Conservation (phyloP, 2,113 vertebrate genomes). For the Ursus arctos region DNA sequence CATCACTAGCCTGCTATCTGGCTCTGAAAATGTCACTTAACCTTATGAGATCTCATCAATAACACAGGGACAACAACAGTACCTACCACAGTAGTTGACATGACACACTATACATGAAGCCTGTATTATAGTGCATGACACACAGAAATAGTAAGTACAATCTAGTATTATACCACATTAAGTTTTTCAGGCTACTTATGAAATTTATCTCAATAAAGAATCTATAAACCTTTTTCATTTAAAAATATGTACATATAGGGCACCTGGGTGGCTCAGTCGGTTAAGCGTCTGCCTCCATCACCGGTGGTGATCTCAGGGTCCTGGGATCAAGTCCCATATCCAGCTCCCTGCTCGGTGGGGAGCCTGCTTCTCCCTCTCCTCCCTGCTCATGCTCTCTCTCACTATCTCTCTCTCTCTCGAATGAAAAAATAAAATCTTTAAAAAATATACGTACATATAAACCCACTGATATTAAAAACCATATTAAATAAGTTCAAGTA, state of each 20-base stretch:
- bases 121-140: neutral
- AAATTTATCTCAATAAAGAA: neutral
- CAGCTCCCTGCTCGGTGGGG: too few relatives aligned
- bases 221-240: neutral
- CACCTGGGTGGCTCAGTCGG: too few relatives aligned
- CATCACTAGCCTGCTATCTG: neutral
- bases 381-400: too few relatives aligned
- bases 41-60: neutral
- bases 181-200: neutral
- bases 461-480: neutral
- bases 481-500: neutral
- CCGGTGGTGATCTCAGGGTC: too few relatives aligned
- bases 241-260: too few relatives aligned
- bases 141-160: neutral
- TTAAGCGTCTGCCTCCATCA: too few relatives aligned
- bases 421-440: too few relatives aligned
- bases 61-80: neutral
- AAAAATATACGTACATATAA: neutral
- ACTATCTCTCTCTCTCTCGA: too few relatives aligned
- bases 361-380: too few relatives aligned
- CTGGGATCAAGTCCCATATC: too few relatives aligned
- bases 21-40: neutral
- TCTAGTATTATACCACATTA: neutral
- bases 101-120: neutral
- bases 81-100: neutral